A percentile compares a stretch with the other conserved stretches of the same genome.
Conservation (phyloP, 1,140 invertebrate species). For the Caerostris extrusa region DNA sequence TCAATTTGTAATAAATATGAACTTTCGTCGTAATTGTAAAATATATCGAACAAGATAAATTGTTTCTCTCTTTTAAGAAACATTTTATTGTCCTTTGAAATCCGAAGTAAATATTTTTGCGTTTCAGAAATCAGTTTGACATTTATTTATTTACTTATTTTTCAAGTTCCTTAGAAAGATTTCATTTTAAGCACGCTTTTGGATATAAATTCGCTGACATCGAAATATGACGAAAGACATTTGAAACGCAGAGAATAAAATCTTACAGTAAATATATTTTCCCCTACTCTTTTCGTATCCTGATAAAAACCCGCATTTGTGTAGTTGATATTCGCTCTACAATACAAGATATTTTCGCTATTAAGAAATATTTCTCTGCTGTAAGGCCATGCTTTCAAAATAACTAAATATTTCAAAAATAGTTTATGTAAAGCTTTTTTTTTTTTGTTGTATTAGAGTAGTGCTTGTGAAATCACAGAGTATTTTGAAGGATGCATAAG, state of each 20-base stretch:
- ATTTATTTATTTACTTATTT: neutral
- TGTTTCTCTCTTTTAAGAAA: neutral
- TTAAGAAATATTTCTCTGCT: no score
- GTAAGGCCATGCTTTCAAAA: no score
- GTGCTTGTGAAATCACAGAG: no score
- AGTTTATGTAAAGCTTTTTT: no score
- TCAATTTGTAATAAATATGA: no score
- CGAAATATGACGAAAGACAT: neutral
- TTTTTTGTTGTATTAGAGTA: no score
- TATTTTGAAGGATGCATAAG: no score
- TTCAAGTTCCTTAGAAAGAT: neutral
- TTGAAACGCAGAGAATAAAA: neutral
- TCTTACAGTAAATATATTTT: neutral
- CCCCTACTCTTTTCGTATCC: neutral
- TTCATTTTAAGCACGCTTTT: neutral
- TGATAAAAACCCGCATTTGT: neutral
- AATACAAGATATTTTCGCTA: no score
- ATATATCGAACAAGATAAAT: neutral
- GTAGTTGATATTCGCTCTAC: neutral
- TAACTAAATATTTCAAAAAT: no score
- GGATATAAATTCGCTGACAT: neutral
- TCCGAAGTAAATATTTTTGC: neutral
- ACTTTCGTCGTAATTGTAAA: no score
- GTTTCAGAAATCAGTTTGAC: neutral
- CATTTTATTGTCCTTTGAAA: neutral